These are phyloP conservation scores for Drosophila burlai DNA, from an alignment of 1,140 invertebrate genomes.

Conservation along the genomic window DNA sequence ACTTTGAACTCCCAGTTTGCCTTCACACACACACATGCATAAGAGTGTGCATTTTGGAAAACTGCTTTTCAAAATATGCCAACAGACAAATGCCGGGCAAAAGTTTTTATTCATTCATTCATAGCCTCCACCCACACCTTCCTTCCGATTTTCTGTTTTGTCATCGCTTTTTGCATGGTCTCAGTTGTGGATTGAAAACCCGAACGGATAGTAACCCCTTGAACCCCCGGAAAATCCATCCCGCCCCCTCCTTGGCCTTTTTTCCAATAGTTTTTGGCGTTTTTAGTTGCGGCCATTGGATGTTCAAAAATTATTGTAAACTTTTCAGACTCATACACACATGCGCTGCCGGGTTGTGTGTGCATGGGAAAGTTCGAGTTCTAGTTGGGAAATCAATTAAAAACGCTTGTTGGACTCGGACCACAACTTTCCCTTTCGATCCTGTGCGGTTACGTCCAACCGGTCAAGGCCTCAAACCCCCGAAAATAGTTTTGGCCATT, in stretches of 20 bases:
- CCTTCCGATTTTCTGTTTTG: constrained; percentile 54
- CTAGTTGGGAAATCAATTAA: constrained; percentile 79
- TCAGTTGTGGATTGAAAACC: constrained; percentile 68
- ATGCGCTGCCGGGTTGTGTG: background rate
- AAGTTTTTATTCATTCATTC: constrained; percentile 66
- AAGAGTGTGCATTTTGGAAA: constrained; percentile 67
- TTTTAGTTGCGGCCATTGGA: constrained; percentile 80
- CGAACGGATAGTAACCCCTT: constrained; percentile 25
- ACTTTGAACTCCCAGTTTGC: constrained; percentile 71
- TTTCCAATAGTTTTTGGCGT: constrained; percentile 73
- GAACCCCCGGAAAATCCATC: constrained; percentile 3
- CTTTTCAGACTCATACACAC: constrained; percentile 72
- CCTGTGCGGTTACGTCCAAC: constrained; percentile 22
- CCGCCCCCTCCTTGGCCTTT: background rate
- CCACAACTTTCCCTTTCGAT: constrained; percentile 74
- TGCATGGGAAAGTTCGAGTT: constrained; percentile 36
- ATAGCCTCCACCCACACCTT: constrained; percentile 27
- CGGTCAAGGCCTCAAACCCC: constrained; percentile 27
- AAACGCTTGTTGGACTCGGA: constrained; percentile 68
- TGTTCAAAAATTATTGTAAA: constrained; percentile 83
- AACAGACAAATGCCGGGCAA: constrained; percentile 65
- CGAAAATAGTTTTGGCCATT: constrained; percentile 1
- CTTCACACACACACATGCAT: background rate
- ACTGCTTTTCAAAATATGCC: constrained; percentile 76
- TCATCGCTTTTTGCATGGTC: constrained; percentile 58